These are phyloP conservation scores for Proteles cristata DNA, from an alignment of 2,113 vertebrate genomes.

Conservation along the genomic window DNA sequence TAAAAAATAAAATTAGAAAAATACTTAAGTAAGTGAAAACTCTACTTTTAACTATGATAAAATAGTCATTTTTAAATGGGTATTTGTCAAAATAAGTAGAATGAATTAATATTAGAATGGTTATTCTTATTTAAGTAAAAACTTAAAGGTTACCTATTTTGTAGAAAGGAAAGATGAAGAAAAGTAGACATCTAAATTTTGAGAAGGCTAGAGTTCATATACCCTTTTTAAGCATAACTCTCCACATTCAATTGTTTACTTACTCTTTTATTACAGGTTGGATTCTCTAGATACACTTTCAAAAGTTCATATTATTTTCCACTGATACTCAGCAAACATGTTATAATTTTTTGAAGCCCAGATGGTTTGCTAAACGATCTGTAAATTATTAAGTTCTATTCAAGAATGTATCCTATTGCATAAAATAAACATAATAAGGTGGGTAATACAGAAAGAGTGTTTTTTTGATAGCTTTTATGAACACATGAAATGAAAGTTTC, in stretches of 20 bases:
- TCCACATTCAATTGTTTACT: neutral
- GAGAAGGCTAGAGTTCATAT: neutral
- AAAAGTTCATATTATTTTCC: slow-evolving; percentile 54
- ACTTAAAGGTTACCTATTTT: neutral
- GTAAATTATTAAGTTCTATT: slow-evolving; percentile 70
- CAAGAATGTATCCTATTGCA: slow-evolving; percentile 44
- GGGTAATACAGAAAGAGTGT: neutral
- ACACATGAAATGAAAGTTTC: slow-evolving; percentile 44
- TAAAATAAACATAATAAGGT: slow-evolving; percentile 64
- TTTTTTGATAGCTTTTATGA: slow-evolving; percentile 62
- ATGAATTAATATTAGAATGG: neutral
- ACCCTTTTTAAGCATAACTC: neutral
- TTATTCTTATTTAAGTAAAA: neutral
- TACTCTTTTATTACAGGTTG: slow-evolving; percentile 29
- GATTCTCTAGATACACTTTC: slow-evolving; percentile 50
- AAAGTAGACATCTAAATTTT: neutral
- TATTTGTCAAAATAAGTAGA: neutral
- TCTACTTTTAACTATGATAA: neutral
- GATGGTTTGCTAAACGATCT: slow-evolving; percentile 50
- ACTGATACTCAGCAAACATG: slow-evolving; percentile 61
- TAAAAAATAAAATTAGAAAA: neutral
- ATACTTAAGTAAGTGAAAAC: neutral
- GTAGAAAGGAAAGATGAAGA: neutral
- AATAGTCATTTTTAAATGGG: neutral
- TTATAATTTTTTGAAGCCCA: slow-evolving; percentile 54